These are phyloP conservation scores for Euura lappo DNA, from an alignment of 1,140 invertebrate species.

Conservation along the genomic window DNA sequence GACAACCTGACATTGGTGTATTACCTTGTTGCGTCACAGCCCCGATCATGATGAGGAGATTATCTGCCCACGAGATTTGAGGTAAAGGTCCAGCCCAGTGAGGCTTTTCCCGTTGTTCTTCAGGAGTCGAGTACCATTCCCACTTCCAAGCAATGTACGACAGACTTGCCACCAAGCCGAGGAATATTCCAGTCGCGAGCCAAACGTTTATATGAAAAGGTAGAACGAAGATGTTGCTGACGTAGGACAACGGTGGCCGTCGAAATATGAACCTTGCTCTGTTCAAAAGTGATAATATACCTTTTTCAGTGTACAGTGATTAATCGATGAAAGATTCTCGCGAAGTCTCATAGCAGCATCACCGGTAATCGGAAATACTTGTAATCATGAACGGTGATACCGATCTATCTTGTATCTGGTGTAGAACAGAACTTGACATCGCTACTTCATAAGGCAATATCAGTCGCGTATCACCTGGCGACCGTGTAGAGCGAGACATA, in stretches of 20 bases:
- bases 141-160: conserved; percentile 56
- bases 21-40: conserved; percentile 47
- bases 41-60: conserved; percentile 43
- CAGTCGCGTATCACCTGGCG: conserved; percentile 47
- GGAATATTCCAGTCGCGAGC: conserved; percentile 59
- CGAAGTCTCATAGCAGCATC: too few species aligned
- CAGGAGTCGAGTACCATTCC: conserved; percentile 39
- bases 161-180: conserved; percentile 55
- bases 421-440: too few species aligned
- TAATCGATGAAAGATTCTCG: too few species aligned
- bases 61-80: conserved; percentile 37
- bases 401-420: too few species aligned
- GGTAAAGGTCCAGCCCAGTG: conserved; percentile 11
- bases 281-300: conserved; percentile 12
- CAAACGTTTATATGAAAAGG: conserved; percentile 68
- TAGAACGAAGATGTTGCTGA: conserved; percentile 68
- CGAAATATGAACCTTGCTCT: conserved; percentile 70
- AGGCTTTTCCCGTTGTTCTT: not conserved
- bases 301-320: too few species aligned
- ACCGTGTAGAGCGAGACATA: conserved; percentile 68
- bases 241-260: conserved; percentile 70
- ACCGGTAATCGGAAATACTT: too few species aligned
- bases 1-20: not conserved
- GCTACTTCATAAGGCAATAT: not conserved
- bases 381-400: too few species aligned